Conservation (phyloP, 2,888 invertebrate species). For the Brachynemurus nebulosus region DNA sequence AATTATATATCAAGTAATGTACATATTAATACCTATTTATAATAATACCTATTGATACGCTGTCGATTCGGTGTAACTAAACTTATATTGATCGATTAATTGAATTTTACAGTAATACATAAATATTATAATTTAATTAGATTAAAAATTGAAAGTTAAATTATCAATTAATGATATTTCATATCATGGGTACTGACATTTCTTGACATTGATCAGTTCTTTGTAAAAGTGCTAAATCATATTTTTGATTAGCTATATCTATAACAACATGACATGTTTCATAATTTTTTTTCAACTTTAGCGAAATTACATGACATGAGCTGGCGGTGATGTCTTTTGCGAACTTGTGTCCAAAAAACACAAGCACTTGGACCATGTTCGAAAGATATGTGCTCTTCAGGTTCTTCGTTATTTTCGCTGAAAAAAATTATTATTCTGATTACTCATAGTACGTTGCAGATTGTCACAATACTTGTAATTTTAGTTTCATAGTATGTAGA, state of each 20-base stretch:
- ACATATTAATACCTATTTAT: too few species aligned
- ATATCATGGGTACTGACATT: slow-evolving; percentile 13
- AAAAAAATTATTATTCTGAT: slow-evolving; percentile 2
- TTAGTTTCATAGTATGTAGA: too few species aligned
- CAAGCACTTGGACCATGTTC: slow-evolving; percentile 10
- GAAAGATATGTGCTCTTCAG: neutral
- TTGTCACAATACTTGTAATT: too few species aligned
- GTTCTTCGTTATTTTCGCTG: slow-evolving; percentile 1
- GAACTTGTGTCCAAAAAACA: slow-evolving; percentile 15
- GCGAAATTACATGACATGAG: slow-evolving; percentile 4
- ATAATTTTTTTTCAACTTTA: slow-evolving; percentile 9
- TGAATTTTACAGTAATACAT: too few species aligned
- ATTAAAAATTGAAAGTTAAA: too few species aligned
- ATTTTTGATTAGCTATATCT: slow-evolving; percentile 9
- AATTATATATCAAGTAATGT: too few species aligned
- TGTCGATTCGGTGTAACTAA: too few species aligned
- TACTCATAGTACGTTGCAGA: too few species aligned
- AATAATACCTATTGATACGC: too few species aligned
- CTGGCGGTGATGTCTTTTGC: slow-evolving; percentile 8
- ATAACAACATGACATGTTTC: slow-evolving; percentile 7
- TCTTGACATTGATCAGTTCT: slow-evolving; percentile 14
- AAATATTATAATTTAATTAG: too few species aligned
- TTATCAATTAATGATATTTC: too few species aligned
- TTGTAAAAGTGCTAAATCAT: slow-evolving; percentile 11
- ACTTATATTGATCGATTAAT: too few species aligned